Base-by-base conservation (phyloP, 2,113 vertebrate species). In the Pterocles gutturalis region DNA sequence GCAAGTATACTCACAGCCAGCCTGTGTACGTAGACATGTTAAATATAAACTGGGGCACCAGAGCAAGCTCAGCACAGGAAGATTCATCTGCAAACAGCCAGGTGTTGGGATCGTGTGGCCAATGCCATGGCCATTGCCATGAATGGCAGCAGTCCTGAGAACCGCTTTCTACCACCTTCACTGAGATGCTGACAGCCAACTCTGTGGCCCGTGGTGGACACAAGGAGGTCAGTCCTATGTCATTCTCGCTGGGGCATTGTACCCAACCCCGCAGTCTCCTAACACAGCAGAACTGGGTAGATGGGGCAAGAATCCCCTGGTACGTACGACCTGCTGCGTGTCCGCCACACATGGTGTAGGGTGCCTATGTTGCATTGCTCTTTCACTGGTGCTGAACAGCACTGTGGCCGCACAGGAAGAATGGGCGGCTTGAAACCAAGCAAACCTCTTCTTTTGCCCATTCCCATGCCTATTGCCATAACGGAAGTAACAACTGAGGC, bases 211-310 rank as follows among this genome's bases (percentile, higher is more conserved):
- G 4, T 5, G 48, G 36, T 13, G 24, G 55, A n/a, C 13, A 13
- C 13, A 5, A 41, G 49, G 20, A 57, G n/a, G 14, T 89, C 46
- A 49, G 45, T 26, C 19, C 58, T 22, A 15, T 2, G 13, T 36
- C 38, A 13, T 51, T 25, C 61, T 62, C 0, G 0, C 10, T n/a
- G 58, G 11, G 41, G 8, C 31, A 38, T 13, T 2, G 3, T 3
- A 66, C 8, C 22, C 49, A 81, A 17, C 13, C 66, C 29, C 1
- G 4, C 17, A 29, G 33, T 9, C 45, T n/a, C 62, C 41, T 25
- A 41, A 7, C 22, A 17, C 61, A 54, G 11, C 28, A 57, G n/a
- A 43, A 51, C 7, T 2, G 33, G 38, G 41, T 10, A 43, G 33
- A 31, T 20, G 29, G 38, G 34, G 21, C 46, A 51, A 41, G 33